Evolutionary conservation across 2,797 vertebrate species (phyloP).

Genomic region (Poeciliopsis presidionis): DNA sequence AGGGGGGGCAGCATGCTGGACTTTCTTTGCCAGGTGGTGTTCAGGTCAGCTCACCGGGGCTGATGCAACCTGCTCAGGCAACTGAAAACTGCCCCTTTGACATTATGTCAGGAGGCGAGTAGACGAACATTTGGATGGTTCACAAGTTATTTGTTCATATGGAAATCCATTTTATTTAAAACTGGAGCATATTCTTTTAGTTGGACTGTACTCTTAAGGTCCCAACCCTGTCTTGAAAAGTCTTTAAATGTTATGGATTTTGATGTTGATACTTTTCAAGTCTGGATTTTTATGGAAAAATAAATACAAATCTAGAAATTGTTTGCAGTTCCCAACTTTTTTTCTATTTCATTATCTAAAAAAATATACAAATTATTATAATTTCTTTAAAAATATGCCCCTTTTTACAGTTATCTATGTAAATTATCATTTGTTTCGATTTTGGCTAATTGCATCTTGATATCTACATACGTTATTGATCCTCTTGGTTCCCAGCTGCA

Average conservation of each 20-base stretch:
- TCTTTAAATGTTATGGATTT: neutral
- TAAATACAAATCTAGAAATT: neutral
- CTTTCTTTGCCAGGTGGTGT: slow-evolving; percentile 56
- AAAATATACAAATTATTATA: neutral
- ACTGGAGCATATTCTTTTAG: neutral
- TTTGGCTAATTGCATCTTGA: neutral
- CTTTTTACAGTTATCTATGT: neutral
- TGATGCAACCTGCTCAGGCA: slow-evolving; percentile 53
- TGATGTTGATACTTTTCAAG: neutral
- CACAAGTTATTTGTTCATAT: neutral
- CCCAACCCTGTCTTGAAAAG: neutral
- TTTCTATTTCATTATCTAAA: neutral
- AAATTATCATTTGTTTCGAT: neutral
- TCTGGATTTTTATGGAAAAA: neutral
- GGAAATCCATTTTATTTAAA: neutral
- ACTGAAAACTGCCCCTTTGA: slow-evolving; percentile 40
- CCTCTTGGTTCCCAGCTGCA: neutral
- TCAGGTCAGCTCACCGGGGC: slow-evolving; percentile 42
- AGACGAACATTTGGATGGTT: neutral
- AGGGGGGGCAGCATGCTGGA: slow-evolving; percentile 18
- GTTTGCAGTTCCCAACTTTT: neutral
- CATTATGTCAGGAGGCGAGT: neutral
- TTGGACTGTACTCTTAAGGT: neutral
- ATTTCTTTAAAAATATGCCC: neutral
- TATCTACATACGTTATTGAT: neutral